A percentile compares a stretch with the other conserved stretches of the same genome.
Evolutionary conservation across 53 echinoderm and acorn worm genomes (phyloP).

Genomic region (Arbacia lixula): DNA sequence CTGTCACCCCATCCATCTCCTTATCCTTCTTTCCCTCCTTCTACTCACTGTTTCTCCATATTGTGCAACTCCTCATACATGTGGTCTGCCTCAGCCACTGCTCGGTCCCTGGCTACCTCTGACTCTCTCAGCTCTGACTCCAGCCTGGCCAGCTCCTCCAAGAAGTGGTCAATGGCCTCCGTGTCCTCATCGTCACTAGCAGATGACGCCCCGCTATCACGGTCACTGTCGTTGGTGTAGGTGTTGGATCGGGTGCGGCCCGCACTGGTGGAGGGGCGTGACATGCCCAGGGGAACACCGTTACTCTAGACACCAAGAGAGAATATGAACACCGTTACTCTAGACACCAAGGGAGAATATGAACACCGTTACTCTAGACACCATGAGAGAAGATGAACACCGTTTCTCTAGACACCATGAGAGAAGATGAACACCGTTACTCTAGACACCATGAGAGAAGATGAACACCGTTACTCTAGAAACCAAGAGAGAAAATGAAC

Average conservation of each 20-base stretch:
- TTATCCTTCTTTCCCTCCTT: not conserved
- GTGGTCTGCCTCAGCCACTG: conserved; percentile 70
- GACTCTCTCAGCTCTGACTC: conserved; percentile 72
- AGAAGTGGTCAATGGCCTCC: conserved; percentile 66
- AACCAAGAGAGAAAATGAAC: too few species aligned
- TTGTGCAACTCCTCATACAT: conserved; percentile 69
- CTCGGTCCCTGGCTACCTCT: conserved; percentile 72
- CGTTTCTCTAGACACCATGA: too few species aligned
- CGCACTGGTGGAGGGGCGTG: not conserved
- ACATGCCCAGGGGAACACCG: conserved; percentile 18
- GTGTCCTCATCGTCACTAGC: conserved; percentile 61
- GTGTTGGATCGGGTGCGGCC: not conserved
- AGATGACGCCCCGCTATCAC: conserved; percentile 50
- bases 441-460: too few species aligned
- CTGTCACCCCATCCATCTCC: not conserved
- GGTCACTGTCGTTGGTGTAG: conserved; percentile 47
- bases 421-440: too few species aligned
- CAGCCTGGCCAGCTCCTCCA: conserved; percentile 76
- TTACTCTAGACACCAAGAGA: conserved; percentile 4
- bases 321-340: too few species aligned
- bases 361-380: too few species aligned
- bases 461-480: too few species aligned
- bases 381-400: too few species aligned
- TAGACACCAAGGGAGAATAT: too few species aligned
- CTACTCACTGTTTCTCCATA: conserved; percentile 69